Conservation (phyloP, 2,113 vertebrate species). For the Cyprinodon variegatus region DNA sequence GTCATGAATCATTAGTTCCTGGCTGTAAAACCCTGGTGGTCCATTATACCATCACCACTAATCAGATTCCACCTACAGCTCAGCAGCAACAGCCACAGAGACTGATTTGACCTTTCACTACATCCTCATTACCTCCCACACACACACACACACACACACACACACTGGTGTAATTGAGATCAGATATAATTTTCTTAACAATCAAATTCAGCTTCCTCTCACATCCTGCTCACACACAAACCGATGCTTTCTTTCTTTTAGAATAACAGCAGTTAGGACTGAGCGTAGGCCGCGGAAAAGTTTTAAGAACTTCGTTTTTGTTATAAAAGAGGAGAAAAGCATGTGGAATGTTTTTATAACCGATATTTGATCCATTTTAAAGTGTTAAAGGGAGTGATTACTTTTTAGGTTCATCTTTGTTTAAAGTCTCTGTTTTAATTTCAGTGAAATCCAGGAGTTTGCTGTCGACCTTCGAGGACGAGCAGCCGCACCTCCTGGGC, state of each 20-base stretch:
- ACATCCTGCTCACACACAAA: conserved; percentile 5
- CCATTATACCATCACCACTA: conserved; percentile 42
- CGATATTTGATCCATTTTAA: no score
- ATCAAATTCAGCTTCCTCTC: conserved; percentile 44
- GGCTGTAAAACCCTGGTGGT: conserved; percentile 27
- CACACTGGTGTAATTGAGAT: conserved; percentile 14
- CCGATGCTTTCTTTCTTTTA: conserved; percentile 4
- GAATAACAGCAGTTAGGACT: background rate
- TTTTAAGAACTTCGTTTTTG: background rate
- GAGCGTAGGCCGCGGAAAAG: background rate
- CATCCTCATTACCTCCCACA: conserved; percentile 47
- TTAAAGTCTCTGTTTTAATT: background rate
- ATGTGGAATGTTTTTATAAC: background rate
- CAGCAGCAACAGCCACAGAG: conserved; percentile 26
- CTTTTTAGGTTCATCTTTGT: background rate
- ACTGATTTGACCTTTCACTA: conserved; percentile 60
- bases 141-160: conserved; percentile 24
- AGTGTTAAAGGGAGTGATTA: no score
- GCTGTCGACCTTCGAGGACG: conserved; percentile 88
- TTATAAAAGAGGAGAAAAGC: background rate
- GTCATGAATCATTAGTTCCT: conserved; percentile 43
- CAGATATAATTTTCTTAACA: conserved; percentile 54
- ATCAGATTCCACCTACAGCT: conserved; percentile 59
- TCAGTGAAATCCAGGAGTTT: conserved; percentile 93
- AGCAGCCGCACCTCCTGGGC: conserved; percentile 79